Base-by-base conservation (phyloP, 2,888 invertebrate species). In the Odontocolon sp. region DNA sequence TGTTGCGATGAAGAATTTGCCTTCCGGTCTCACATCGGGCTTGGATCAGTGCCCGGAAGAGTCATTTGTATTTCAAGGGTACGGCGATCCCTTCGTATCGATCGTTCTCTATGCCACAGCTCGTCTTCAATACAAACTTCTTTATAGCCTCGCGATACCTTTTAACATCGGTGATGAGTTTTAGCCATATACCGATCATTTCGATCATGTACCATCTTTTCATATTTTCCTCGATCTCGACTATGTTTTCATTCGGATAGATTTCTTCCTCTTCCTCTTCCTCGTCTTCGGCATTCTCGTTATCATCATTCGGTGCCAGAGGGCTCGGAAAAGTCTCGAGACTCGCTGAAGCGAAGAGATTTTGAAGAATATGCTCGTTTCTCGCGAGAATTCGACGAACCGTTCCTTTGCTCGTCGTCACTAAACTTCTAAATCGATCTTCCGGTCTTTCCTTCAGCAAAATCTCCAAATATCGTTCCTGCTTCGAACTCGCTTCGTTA, bases 141-240 rank as follows among this genome's bases (percentile, higher is more conserved):
- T 80, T 80, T 31, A 82, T 81, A 64, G 80, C 70, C 74, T 79
- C 79, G 42, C 82, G 78, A 78, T 81, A 82, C 36, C 69, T 75
- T 31, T 71, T 71, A 14, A 79, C 74, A 64, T 82, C 74, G 11
- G 77, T 80, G 11, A 82, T 63, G 50, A 81, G 72, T 72, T 79
- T 81, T 42, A 82, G 56, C 82, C 82, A 82, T 21, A 79, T 52
- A 40, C 82, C 82, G 69, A 82, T 79, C 66, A 81, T 72, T 54
- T 82, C 82, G 69, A 82, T 81, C 82, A 82, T 81, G 67, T 82
- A 82, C 82, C 82, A 82, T 52, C 70, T 56, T 40, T 81, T 82
- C 78, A 82, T 82, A 38, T 78, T 82, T 42, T 79, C 74, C 40
- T 81, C 76, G 31, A 81, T 63, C 54, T 71, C 72, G 5, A 42